These are phyloP conservation scores for Exaiptasia diaphana DNA, from an alignment of 64 coral and sea anemone species.

Conservation along the genomic window DNA sequence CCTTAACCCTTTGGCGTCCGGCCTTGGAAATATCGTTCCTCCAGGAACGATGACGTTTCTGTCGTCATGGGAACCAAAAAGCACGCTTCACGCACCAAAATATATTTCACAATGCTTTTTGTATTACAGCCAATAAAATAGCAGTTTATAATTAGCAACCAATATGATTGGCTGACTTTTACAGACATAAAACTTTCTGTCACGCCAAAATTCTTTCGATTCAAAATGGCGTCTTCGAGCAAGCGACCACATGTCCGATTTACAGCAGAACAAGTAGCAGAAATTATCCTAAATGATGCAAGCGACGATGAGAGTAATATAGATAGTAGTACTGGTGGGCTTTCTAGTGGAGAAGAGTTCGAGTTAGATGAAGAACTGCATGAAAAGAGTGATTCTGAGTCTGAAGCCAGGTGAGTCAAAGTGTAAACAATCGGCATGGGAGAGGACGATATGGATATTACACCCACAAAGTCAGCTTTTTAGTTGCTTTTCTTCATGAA, in stretches of 20 bases:
- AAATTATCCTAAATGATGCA: not conserved
- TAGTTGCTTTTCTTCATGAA: not conserved
- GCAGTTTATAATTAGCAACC: not conserved
- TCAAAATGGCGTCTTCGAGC: slow-evolving; percentile 45
- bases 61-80: not conserved
- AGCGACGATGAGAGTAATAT: slow-evolving; percentile 6
- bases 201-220: not conserved
- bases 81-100: not conserved
- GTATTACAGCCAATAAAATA: not conserved
- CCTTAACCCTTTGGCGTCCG: slow-evolving; percentile 8
- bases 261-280: slow-evolving; percentile 44
- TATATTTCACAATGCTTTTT: not conserved
- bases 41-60: slow-evolving; percentile 9
- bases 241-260: slow-evolving; percentile 26
- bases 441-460: not conserved
- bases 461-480: not conserved
- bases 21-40: slow-evolving; percentile 32
- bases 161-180: not conserved
- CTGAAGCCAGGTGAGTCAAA: slow-evolving; percentile 26
- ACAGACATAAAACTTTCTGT: not conserved
- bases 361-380: slow-evolving; percentile 36
- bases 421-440: not conserved
- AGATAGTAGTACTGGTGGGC: slow-evolving; percentile 8
- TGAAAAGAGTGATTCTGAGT: not conserved
- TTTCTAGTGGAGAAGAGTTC: slow-evolving; percentile 51